A percentile compares a stretch with the other conserved stretches of the same genome.
These are phyloP conservation scores for Gambusia yucatana DNA, from an alignment of 2,797 vertebrate species.

Conservation along the genomic window DNA sequence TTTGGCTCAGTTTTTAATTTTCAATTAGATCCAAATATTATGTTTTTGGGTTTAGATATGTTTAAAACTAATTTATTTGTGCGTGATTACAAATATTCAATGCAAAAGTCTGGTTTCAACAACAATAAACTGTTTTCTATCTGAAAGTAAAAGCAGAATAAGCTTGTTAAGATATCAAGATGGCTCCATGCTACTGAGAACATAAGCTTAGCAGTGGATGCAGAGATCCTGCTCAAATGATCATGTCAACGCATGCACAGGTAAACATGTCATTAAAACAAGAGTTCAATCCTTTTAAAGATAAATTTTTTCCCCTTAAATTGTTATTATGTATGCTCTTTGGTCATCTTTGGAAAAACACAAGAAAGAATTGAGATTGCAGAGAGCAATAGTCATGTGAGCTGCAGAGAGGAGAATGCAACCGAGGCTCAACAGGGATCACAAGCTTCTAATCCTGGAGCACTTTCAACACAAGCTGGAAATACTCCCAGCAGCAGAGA, in stretches of 20 bases:
- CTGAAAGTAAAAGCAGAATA: neutral
- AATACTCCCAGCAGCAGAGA: conserved; percentile 45
- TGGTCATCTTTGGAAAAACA: conserved; percentile 17
- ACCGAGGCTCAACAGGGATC: conserved; percentile 68
- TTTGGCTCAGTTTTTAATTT: neutral
- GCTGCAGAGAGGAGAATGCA: conserved; percentile 34
- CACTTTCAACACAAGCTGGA: conserved; percentile 59
- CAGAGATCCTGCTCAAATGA: neutral
- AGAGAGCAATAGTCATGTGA: conserved; percentile 50
- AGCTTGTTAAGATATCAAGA: neutral
- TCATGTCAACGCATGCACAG: neutral
- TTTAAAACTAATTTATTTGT: neutral
- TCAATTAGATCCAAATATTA: neutral
- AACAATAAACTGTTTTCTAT: neutral
- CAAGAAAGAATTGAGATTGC: conserved; percentile 24
- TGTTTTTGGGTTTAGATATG: neutral
- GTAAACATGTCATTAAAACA: neutral
- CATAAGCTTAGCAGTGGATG: neutral
- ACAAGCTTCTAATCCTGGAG: conserved; percentile 70
- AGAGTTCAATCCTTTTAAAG: neutral
- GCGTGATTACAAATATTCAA: too few relatives aligned
- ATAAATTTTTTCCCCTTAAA: neutral
- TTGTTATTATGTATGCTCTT: neutral
- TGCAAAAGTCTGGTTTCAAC: neutral
- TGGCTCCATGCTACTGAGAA: neutral